Evolutionary conservation across 92 coral and sea anemone species (phyloP).

Genomic region (Meandrina meandrites): DNA sequence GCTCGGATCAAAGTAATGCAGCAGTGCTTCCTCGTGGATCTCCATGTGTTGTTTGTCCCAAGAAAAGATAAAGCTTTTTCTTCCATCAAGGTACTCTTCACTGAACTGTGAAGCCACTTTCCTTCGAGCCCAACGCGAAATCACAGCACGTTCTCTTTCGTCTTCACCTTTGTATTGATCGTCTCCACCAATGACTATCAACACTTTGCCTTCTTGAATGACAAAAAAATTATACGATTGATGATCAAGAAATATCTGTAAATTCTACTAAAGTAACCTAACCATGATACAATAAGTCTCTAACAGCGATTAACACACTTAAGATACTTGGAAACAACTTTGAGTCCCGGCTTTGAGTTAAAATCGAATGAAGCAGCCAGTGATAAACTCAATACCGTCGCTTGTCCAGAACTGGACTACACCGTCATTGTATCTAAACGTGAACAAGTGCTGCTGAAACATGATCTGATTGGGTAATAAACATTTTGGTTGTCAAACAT

Average conservation of each 20-base stretch:
- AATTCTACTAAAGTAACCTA: too few species aligned
- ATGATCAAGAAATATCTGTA: background rate
- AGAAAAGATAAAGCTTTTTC: slow-evolving; percentile 56
- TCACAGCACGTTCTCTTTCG: slow-evolving; percentile 38
- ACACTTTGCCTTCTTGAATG: slow-evolving; percentile 39
- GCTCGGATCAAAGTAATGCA: slow-evolving; percentile 44
- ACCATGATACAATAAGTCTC: too few species aligned
- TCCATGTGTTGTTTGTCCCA: slow-evolving; percentile 52
- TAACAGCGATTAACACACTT: too few species aligned
- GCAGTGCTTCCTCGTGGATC: slow-evolving; percentile 58
- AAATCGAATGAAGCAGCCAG: too few species aligned
- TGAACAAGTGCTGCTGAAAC: too few species aligned
- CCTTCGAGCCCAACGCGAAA: slow-evolving; percentile 61
- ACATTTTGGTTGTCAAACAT: too few species aligned
- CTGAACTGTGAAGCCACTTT: slow-evolving; percentile 56
- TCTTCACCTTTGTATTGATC: slow-evolving; percentile 39
- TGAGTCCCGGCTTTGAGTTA: too few species aligned
- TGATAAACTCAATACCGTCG: too few species aligned
- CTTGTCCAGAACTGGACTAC: too few species aligned
- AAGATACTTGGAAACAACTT: too few species aligned
- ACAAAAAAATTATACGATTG: background rate
- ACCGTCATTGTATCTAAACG: too few species aligned
- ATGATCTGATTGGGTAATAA: too few species aligned
- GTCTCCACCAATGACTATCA: slow-evolving; percentile 65
- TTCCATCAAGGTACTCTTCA: slow-evolving; percentile 53